phyloP scores from a whole-genome alignment of 2,113 vertebrate species.

The Gasterosteus aculeatus region DNA sequence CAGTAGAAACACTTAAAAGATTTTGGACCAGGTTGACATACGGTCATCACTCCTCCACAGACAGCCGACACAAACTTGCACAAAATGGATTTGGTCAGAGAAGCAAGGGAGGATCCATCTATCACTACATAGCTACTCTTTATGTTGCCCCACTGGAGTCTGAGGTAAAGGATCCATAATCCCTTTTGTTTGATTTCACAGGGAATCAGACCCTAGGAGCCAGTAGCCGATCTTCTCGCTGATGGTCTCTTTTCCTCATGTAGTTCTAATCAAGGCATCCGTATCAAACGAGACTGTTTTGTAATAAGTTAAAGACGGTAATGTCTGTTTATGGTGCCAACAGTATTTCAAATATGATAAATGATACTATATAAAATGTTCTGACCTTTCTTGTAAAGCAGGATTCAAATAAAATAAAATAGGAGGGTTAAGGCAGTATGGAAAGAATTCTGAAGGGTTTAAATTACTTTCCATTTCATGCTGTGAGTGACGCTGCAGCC shows the following conservation, averaged over 20 bases:
- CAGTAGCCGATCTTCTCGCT: neutral
- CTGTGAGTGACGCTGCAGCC: conserved; percentile 67
- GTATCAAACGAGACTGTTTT: neutral
- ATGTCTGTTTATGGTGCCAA: neutral
- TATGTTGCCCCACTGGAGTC: neutral
- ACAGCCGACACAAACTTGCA: neutral
- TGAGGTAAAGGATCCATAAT: neutral
- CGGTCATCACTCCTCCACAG: neutral
- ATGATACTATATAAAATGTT: neutral
- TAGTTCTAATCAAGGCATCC: neutral
- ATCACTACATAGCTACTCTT: neutral
- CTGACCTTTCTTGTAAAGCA: conserved; percentile 52
- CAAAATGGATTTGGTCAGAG: neutral
- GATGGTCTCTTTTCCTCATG: neutral
- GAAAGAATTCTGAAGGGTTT: conserved; percentile 56
- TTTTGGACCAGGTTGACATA: neutral
- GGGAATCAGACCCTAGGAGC: neutral
- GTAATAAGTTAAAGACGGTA: neutral
- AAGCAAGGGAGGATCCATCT: neutral
- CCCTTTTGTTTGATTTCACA: neutral
- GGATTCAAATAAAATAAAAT: conserved; percentile 48
- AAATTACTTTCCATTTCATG: conserved; percentile 62
- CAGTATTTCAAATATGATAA: conserved; percentile 18
- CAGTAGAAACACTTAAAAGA: conserved; percentile 1
- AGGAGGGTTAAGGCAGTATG: conserved; percentile 29